phyloP scores from a whole-genome alignment of 37 sponge, comb jelly and placozoan species.

The Bolinopsis microptera region DNA sequence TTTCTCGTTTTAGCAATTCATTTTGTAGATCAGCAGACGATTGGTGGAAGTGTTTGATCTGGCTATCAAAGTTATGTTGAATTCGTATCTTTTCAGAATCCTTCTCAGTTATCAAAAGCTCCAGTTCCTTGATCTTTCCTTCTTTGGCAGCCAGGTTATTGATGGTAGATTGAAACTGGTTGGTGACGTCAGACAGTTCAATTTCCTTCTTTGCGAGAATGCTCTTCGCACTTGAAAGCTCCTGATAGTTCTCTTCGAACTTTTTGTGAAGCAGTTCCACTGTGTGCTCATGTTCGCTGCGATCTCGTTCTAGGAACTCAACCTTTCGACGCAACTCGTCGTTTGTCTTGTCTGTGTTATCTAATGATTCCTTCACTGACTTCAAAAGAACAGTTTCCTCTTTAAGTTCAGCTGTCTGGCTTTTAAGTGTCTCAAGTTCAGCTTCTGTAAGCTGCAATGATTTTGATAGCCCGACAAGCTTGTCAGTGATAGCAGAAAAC shows the following conservation, averaged over 20 bases:
- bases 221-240: not conserved
- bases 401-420: not conserved
- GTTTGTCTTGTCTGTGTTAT: not conserved
- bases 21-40: not conserved
- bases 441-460: not conserved
- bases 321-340: not conserved
- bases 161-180: slow-evolving; percentile 31
- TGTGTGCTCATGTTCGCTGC: slow-evolving; percentile 21
- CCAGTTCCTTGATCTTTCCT: not conserved
- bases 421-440: not conserved
- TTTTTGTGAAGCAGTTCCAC: slow-evolving; percentile 14
- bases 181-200: not conserved
- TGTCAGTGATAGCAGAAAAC: not conserved
- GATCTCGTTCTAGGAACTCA: slow-evolving; percentile 7
- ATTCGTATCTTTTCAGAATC: not conserved
- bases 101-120: not conserved
- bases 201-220: not conserved
- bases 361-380: not conserved
- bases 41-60: slow-evolving; percentile 35
- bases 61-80: slow-evolving; percentile 14
- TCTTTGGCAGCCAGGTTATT: not conserved
- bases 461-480: not conserved
- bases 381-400: not conserved
- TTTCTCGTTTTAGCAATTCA: not conserved
- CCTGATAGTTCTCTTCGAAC: slow-evolving; percentile 13